Base-by-base conservation (phyloP, 1,140 invertebrate species). In the Contarinia nasturtii region DNA sequence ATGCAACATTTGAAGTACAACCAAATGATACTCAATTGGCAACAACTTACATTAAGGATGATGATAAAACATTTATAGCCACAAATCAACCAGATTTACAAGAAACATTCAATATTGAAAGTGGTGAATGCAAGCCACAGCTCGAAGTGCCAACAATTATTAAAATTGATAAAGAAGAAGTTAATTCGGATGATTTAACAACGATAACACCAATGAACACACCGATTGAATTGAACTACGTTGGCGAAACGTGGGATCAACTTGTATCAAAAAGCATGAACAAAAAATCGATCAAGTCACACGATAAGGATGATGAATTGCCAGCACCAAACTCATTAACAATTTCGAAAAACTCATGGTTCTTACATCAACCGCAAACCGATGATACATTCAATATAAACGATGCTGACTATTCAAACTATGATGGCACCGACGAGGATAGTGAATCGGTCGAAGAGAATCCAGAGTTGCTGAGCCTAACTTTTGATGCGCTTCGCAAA, bases 141-240 rank as follows among this genome's bases (percentile, higher is more conserved):
- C 3, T 7, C 7, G 18, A 40, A 5, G 36, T n/a, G 12, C 36
- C 36, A 17, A n/a, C 36, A 38, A 19, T 18, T 18, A 43, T 43
- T 12, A 43, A 43, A 43, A 43, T 42, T 20, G 45, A 50, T 7
- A 36, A n/a, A 1, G 49, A 50, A 17, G 49, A 47, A 19, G 18
- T 44, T 2, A n/a, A 2, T 7, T 50, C 42, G 2, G 49, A 44
- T 22, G 49, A 50, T 33, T 18, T 50, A 15, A 44, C 38, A 12
- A 50, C 45, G 17, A 33, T 47, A 12, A 50, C 49, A 27, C 49
- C 49, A 22, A 40, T 50, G 2, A 50, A 50, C 37, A 50, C 49
- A 33, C 49, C 49, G 21, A 47, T 47, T 15, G 49, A 50, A 37
- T 33, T 50, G 14, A 50, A 46, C 37, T 50, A 47, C 12, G 12